These are phyloP conservation scores for Hybognathus amarus DNA, from an alignment of 2,797 vertebrate genomes.

Conservation along the genomic window DNA sequence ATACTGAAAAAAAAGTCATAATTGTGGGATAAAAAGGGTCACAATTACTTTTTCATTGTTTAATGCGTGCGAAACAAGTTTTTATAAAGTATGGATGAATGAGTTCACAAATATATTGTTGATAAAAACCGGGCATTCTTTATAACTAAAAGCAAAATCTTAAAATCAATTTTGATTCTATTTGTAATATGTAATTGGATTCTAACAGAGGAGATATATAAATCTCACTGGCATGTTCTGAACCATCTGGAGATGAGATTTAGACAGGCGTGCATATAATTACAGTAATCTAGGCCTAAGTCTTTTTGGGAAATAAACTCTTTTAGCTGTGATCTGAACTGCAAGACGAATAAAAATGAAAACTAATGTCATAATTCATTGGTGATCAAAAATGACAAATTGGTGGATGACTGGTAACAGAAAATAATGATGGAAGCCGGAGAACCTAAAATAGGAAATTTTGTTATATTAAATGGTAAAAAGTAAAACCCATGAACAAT, in stretches of 20 bases:
- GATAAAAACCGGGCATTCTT: background rate
- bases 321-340: background rate
- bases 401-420: background rate
- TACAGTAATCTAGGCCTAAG: slow-evolving; percentile 14
- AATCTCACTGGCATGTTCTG: background rate
- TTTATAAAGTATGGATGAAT: background rate
- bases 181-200: background rate
- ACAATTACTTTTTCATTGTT: background rate
- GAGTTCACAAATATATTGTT: background rate
- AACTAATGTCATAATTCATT: background rate
- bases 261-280: background rate
- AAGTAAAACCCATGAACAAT: background rate
- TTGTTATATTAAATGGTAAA: background rate
- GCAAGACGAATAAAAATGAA: background rate
- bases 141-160: background rate
- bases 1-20: too few relatives aligned
- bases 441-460: background rate
- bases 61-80: background rate
- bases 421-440: background rate
- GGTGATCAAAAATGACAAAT: background rate
- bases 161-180: background rate
- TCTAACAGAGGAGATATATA: background rate
- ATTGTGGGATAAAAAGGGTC: too few relatives aligned
- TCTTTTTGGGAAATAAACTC: background rate
- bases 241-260: background rate